These are phyloP conservation scores for Stenotaenia linearis DNA, from an alignment of 2,888 invertebrate genomes.

Conservation along the genomic window DNA sequence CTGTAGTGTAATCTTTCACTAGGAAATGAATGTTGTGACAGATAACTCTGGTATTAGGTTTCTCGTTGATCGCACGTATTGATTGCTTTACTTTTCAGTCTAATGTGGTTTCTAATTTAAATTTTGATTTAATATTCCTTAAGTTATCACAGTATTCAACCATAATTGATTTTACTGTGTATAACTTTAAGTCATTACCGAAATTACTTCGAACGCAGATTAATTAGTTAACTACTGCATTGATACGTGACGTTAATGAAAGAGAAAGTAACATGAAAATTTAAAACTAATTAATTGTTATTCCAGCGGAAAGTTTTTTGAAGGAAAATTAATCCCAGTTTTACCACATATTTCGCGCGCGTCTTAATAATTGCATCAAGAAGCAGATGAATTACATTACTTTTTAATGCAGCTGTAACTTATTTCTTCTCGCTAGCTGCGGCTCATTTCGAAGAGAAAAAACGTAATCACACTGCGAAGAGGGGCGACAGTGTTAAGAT, in stretches of 20 bases:
- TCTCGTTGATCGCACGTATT: not conserved
- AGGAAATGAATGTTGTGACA: not conserved
- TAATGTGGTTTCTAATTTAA: not conserved
- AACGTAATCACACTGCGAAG: constrained; percentile 32
- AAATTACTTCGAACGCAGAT: too few relatives aligned
- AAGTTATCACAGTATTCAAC: not conserved
- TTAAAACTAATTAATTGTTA: too few relatives aligned
- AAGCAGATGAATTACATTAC: not conserved
- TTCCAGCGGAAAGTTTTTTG: too few relatives aligned
- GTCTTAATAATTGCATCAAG: too few relatives aligned
- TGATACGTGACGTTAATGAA: too few relatives aligned
- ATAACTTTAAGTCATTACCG: too few relatives aligned
- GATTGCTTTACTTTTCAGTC: not conserved
- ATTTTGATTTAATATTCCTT: not conserved
- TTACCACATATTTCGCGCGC: too few relatives aligned
- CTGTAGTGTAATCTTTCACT: not conserved
- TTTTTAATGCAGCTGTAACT: not conserved
- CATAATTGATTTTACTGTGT: too few relatives aligned
- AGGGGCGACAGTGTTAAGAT: constrained; percentile 33
- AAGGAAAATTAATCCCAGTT: too few relatives aligned
- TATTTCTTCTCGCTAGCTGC: constrained; percentile 24
- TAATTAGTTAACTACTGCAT: too few relatives aligned
- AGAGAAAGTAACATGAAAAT: too few relatives aligned
- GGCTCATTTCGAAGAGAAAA: constrained; percentile 33
- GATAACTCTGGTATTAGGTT: not conserved